Evolutionary conservation across 2,113 vertebrate species (phyloP).

Genomic region (Melanerpes aurifrons): DNA sequence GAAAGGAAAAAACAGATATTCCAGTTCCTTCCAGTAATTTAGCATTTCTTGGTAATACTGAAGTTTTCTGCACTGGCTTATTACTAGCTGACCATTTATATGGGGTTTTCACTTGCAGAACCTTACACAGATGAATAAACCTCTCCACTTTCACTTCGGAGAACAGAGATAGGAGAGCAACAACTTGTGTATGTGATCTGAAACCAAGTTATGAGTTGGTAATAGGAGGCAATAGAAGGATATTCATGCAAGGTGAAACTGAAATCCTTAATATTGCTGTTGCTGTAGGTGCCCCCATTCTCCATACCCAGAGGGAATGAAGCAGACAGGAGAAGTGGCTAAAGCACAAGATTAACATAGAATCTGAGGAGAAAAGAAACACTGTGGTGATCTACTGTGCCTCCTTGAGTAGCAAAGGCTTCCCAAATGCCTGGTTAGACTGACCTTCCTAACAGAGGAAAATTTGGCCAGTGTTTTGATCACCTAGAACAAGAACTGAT

Average conservation of each 20-base stretch:
- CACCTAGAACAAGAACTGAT: neutral
- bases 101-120: neutral
- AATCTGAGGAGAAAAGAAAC: no score
- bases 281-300: no score
- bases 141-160: neutral
- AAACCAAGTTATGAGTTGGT: neutral
- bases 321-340: no score
- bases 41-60: neutral
- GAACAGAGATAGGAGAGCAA: neutral
- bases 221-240: no score
- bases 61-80: neutral
- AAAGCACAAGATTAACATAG: no score
- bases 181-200: neutral
- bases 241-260: no score
- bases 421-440: neutral
- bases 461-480: neutral
- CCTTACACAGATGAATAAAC: neutral
- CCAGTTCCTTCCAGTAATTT: neutral
- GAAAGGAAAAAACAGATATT: neutral
- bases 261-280: no score
- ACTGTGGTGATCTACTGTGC: no score
- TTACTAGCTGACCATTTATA: neutral
- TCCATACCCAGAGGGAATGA: no score
- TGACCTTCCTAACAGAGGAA: neutral
- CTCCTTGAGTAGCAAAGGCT: neutral